Base-by-base conservation (phyloP, 2,113 vertebrate species). In the Podarcis cretensis region DNA sequence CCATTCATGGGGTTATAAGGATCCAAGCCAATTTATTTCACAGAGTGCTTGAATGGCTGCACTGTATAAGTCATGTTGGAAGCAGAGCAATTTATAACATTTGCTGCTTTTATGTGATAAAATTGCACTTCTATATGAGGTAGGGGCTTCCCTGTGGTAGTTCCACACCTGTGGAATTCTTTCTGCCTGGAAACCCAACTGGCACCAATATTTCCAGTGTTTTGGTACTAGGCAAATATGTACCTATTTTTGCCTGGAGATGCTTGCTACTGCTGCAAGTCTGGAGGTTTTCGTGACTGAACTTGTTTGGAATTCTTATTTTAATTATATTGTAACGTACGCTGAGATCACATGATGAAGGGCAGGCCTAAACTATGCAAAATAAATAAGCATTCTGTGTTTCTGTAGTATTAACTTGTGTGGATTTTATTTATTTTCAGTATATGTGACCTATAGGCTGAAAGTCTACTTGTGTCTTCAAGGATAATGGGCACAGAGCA, bases 401-500 rank as follows among this genome's bases (percentile, higher is more conserved):
- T 92, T 86, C 83, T 21, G 3, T 14, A 89, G 59, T 37, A 32
- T 83, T 83, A 76, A 79, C 84, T 89, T 86, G 43, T 13, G 1
- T 69, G 74, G 69, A 12, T 69, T 69, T 9, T 69, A 69, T 68
- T 25, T 68, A 25, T 30, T 63, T 63, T 63, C 16, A 63, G 16
- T 20, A 85, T 54, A n/a, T 87, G 35, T 85, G 69, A 90, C 68
- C 68, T 14, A 1, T 30, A 71, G 37, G 30, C 66, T 32, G 40
- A 75, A 88, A 91, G 81, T 71, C 21, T 59, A 40, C 92, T 87
- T 86, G 84, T 92, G 30, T 57, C 90, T 89, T 93, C 48, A 75
- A 40, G 81, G 8, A 93, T 87, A 95, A 83, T 90, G 87, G 32
- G 5, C 86, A 91, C 35, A 87, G 86, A 89, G 87, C 43, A 91